These are phyloP conservation scores for Eciton burchellii DNA, from an alignment of 1,140 invertebrate species.

Conservation along the genomic window DNA sequence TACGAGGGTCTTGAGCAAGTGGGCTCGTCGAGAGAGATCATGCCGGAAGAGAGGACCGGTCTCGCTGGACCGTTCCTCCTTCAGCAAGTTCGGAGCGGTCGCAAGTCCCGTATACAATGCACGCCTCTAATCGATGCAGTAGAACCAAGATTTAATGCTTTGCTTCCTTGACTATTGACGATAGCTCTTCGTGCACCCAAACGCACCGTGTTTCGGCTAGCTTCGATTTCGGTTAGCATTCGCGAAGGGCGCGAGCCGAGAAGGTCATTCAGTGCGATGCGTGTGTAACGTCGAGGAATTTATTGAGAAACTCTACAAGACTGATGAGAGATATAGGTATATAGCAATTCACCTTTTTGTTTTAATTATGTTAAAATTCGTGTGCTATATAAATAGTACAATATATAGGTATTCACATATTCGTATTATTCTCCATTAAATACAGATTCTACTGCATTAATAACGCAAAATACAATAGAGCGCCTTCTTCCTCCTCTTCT, in stretches of 20 bases:
- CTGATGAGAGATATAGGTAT: neutral
- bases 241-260: conserved; percentile 16
- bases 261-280: neutral
- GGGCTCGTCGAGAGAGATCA: conserved; percentile 20
- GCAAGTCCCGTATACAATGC: conserved; percentile 1
- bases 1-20: conserved; percentile 33
- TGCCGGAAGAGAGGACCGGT: conserved; percentile 13
- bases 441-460: conserved; percentile 46
- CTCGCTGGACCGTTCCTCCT: conserved; percentile 13
- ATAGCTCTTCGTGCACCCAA: conserved; percentile 19
- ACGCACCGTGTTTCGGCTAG: conserved; percentile 6
- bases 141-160: conserved; percentile 44
- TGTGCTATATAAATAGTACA: no score
- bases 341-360: no score
- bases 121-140: conserved; percentile 37
- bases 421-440: conserved; percentile 9
- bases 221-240: neutral
- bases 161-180: conserved; percentile 16
- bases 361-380: no score
- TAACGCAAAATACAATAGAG: conserved; percentile 29
- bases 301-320: neutral
- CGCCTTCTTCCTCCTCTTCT: no score
- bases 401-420: no score
- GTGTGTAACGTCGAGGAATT: neutral
- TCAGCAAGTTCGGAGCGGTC: conserved; percentile 1